Evolutionary conservation across 2,888 invertebrate species (phyloP).

Genomic region (Euplexia lucipara): DNA sequence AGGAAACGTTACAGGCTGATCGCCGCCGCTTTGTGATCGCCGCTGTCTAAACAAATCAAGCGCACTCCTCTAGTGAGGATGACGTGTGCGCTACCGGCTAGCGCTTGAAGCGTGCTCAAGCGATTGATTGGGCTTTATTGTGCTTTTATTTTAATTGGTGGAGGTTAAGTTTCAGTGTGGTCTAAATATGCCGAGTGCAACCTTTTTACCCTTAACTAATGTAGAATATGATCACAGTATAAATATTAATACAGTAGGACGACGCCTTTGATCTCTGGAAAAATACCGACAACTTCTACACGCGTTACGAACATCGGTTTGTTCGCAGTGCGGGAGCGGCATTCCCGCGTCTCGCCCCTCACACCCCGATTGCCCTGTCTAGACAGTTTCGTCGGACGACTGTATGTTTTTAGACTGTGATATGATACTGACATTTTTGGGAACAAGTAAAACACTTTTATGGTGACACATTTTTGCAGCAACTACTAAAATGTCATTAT

Average conservation of each 20-base stretch:
- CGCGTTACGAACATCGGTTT: too few species aligned
- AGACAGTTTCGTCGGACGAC: too few species aligned
- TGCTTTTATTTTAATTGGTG: constrained; percentile 41
- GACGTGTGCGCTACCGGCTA: constrained; percentile 57
- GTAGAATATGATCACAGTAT: too few species aligned
- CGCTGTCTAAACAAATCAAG: constrained; percentile 87
- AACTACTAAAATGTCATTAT: not conserved
- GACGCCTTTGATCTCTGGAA: too few species aligned
- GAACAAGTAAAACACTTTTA: not conserved
- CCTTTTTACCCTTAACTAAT: too few species aligned
- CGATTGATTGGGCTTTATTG: constrained; percentile 51
- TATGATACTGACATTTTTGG: not conserved
- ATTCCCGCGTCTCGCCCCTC: too few species aligned
- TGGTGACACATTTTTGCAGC: too few species aligned
- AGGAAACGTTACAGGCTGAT: constrained; percentile 86
- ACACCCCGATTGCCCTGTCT: too few species aligned
- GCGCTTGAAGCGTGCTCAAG: constrained; percentile 67
- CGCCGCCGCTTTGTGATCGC: constrained; percentile 83
- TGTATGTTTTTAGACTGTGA: too few species aligned
- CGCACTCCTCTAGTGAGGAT: constrained; percentile 67
- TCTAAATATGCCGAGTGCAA: not conserved
- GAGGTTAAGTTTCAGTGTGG: constrained; percentile 12
- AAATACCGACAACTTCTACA: too few species aligned
- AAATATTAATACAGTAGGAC: too few species aligned
- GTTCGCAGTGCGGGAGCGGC: too few species aligned